Base-by-base conservation (phyloP, 2,888 invertebrate species). In the Parthenolecanium corni region DNA sequence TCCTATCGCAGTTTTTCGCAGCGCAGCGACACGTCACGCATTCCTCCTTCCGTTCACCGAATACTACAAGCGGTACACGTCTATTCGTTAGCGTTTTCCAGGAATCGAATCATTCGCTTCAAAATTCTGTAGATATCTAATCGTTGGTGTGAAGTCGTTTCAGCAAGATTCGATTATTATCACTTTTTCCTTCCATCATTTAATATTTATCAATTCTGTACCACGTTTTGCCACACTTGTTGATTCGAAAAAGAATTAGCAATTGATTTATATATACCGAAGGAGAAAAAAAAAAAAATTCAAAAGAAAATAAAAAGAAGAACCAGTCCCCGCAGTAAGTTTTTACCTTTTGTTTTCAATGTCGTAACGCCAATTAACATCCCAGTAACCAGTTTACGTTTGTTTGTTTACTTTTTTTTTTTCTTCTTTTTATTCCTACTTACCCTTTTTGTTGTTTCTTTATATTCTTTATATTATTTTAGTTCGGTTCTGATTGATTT, bases 321-420 rank as follows among this genome's bases (percentile, higher is more conserved):
- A 14, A 57, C 57, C 44, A 44, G 57, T 57, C 40, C 25, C 23
- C 57, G 44, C 16, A 56, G 56, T 47, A 44, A 25, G 57, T 57
- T 57, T 46, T 57, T 57, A 44, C 57, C 57, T 57, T 57, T 57
- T 57, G 57, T 57, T 46, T 57, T 57, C 57, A 57, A 57, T 57
- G 57, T 57, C 57, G 57, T 57, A 57, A 44, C 44, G 57, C 57
- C 57, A 57, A 57, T 57, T 57, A 57, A 57, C 57, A 57, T 57
- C 42, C 25, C 18, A 44, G 57, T 42, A 57, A 57, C 57, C 57
- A 57, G 57, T 57, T 57, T 46, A 57, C 46, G 57, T 31, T 46
- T 40, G 54, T 54, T 31, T 31, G 31, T 31, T 31, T 31, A 31
- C 31, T 6, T 6, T 31, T 31, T 31, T 31, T 31, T 31, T 31